Evolutionary conservation across 2,888 invertebrate species (phyloP), one percentile per base, ranked within the genome.

Genomic region (Pterostichus madidus): DNA sequence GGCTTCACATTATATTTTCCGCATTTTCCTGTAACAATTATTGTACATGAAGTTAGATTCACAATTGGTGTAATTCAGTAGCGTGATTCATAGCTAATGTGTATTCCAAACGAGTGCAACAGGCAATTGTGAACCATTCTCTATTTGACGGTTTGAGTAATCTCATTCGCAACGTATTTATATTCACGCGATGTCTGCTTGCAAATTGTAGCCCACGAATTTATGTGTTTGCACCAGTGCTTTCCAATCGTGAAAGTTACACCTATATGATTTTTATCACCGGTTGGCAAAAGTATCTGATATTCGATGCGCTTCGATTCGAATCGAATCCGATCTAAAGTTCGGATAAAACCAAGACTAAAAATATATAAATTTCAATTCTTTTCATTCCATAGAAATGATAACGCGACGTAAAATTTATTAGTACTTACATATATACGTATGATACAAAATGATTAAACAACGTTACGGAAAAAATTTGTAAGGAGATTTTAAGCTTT

Each of bases 61-160:
- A 35, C 13, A 32, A 64, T 24, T 24, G 31, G 24, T n/a, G 13
- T 61, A 8, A 39, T 39, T 39, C 39, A 6, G 10, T 10, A 44
- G 35, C 6, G 4, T 68, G 39, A 39, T 68, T 68, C 68, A 39
- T 11, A 13, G 35, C 44, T 35, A 35, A 68, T 44, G 10, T 6
- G 15, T 68, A 44, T 68, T 8, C 39, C 15, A 39, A 39, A 11
- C 44, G 17, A 53, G 35, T 76, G 35, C 17, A 76, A 49, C 53
- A 76, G 15, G 68, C 53, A 44, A 71, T 71, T 71, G 68, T 44
- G 11, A 44, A 44, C 17, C 44, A 56, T 56, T 17, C 68, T 56
- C 76, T 13, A 56, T 32, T 56, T 76, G 76, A 76, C 53, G 39
- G 76, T 76, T 76, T 76, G 53, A 15, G 76, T 76, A 76, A 76